A percentile compares a stretch with the other conserved stretches of the same genome.
Evolutionary conservation across 1,140 invertebrate genomes (phyloP).

Genomic region (Meloidogyne exigua): DNA sequence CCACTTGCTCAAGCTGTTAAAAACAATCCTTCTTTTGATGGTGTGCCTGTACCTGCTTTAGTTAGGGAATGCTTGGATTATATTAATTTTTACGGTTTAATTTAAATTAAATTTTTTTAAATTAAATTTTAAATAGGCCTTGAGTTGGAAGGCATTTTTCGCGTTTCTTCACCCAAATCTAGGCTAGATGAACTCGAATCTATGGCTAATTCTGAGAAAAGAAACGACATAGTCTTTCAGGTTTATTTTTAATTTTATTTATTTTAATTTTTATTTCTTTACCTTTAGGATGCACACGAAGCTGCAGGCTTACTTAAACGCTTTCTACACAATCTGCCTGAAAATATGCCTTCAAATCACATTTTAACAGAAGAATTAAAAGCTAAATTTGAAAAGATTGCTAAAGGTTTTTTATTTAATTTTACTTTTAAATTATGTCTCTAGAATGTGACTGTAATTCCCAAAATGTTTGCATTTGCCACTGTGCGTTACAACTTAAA

Average conservation of each 20-base stretch:
- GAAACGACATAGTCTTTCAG: constrained; percentile 25
- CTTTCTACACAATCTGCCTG: constrained; percentile 46
- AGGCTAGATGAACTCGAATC: constrained; percentile 52
- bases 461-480: constrained; percentile 38
- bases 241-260: constrained; percentile 14
- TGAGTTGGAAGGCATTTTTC: constrained; percentile 53
- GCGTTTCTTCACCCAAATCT: constrained; percentile 51
- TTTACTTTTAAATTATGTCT: neutral
- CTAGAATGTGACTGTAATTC: constrained; percentile 37
- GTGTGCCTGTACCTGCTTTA: constrained; percentile 50
- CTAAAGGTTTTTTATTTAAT: too few species aligned
- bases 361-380: constrained; percentile 29
- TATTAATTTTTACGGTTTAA: constrained; percentile 38
- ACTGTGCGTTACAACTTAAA: constrained; percentile 31
- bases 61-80: constrained; percentile 54
- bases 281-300: constrained; percentile 46
- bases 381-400: constrained; percentile 26
- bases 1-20: constrained; percentile 41
- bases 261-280: neutral
- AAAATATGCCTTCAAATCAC: constrained; percentile 6
- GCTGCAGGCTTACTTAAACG: constrained; percentile 52
- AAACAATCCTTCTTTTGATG: constrained; percentile 44
- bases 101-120: neutral
- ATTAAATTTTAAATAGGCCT: constrained; percentile 34
- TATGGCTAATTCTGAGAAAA: constrained; percentile 31